Percentiles rank a stretch among this genome's conserved stretches.
Evolutionary conservation across 2,888 invertebrate species (phyloP).

Genomic region (Heliconius hortense): DNA sequence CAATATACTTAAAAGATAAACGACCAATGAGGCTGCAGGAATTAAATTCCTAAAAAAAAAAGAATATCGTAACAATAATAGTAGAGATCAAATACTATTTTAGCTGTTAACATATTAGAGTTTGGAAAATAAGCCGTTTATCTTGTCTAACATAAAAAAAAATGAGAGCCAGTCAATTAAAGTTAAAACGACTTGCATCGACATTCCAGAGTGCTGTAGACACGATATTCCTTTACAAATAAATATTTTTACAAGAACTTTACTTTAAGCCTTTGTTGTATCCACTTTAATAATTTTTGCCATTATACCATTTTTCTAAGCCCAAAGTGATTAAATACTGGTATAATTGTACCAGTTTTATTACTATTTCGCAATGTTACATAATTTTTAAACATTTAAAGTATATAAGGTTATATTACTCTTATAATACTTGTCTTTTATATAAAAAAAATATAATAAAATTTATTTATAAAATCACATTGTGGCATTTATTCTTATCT

Average conservation of each 20-base stretch:
- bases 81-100: constrained; percentile 28
- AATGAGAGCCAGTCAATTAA: constrained; percentile 63
- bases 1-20: constrained; percentile 55
- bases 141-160: constrained; percentile 35
- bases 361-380: constrained; percentile 2
- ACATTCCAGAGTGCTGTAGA: constrained; percentile 29
- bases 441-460: constrained; percentile 54
- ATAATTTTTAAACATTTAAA: constrained; percentile 1
- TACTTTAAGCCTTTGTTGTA: background rate
- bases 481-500: constrained; percentile 52
- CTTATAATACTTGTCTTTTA: constrained; percentile 61
- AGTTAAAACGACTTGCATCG: constrained; percentile 47
- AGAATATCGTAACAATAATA: constrained; percentile 11
- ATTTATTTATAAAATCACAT: constrained; percentile 54
- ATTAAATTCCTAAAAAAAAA: constrained; percentile 15
- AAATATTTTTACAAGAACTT: constrained; percentile 7
- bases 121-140: constrained; percentile 29
- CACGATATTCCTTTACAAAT: constrained; percentile 29
- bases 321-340: background rate
- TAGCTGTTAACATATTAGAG: constrained; percentile 3
- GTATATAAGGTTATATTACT: constrained; percentile 28
- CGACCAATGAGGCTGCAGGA: constrained; percentile 39
- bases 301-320: background rate
- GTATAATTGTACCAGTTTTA: background rate
- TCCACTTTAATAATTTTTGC: background rate